These are phyloP conservation scores for Menidia beryllina DNA, from an alignment of 2,113 vertebrate genomes.

Conservation along the genomic window DNA sequence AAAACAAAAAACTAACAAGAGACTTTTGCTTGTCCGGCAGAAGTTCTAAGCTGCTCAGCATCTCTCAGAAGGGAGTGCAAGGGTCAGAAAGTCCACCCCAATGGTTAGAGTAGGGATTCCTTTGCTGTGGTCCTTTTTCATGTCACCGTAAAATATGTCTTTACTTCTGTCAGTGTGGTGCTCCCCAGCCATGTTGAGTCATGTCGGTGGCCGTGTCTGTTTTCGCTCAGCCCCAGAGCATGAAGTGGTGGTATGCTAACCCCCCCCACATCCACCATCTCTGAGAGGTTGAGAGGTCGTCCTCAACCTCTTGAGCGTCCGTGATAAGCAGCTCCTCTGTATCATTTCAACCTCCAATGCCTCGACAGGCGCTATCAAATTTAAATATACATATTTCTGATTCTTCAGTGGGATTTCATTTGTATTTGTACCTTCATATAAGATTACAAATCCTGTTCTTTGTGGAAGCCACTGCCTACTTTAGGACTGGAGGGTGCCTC, in stretches of 20 bases:
- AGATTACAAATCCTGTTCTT: too few species aligned
- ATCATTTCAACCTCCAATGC: neutral
- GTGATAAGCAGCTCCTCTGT: too few species aligned
- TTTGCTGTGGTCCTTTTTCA: neutral
- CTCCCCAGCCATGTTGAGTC: neutral
- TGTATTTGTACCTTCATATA: too few species aligned
- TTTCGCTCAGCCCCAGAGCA: neutral
- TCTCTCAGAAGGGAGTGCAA: too few species aligned
- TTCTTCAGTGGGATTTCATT: too few species aligned
- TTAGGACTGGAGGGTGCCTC: too few species aligned
- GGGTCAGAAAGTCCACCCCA: too few species aligned
- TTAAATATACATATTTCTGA: neutral
- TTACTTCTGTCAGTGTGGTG: neutral
- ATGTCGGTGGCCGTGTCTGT: neutral
- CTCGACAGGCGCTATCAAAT: neutral
- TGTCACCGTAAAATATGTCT: neutral
- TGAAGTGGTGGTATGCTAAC: neutral
- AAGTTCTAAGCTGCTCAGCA: too few species aligned
- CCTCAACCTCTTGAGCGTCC: neutral
- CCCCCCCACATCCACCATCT: neutral
- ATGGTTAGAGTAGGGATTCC: neutral
- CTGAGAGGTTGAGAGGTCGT: neutral
- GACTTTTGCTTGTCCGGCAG: neutral
- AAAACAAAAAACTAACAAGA: neutral
- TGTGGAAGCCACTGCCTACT: too few species aligned